Evolutionary conservation across 2,888 invertebrate species (phyloP).

Genomic region (Pachymerium ferrugineum): DNA sequence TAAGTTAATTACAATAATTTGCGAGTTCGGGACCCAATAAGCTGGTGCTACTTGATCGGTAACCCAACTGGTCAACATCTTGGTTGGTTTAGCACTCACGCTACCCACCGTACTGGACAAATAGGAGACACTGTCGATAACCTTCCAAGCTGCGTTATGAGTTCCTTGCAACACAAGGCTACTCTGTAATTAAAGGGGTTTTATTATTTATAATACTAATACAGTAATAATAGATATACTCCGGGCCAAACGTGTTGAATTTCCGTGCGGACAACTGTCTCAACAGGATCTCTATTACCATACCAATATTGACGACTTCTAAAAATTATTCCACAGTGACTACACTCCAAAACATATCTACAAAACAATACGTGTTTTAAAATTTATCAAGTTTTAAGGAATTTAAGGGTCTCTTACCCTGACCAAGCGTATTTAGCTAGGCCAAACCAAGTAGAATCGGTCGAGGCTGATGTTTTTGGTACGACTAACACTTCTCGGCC

Average conservation of each 20-base stretch:
- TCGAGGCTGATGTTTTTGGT: conserved; percentile 51
- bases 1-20: conserved; percentile 58
- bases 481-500: conserved; percentile 59
- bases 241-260: conserved; percentile 63
- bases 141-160: conserved; percentile 59
- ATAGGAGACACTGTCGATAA: conserved; percentile 60
- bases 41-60: conserved; percentile 70
- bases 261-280: conserved; percentile 60
- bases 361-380: too few species aligned
- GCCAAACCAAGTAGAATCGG: conserved; percentile 60
- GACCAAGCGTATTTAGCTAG: conserved; percentile 71
- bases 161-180: conserved; percentile 45
- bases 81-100: conserved; percentile 66
- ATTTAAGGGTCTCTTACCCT: conserved; percentile 52
- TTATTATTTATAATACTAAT: neutral
- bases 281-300: conserved; percentile 68
- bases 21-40: conserved; percentile 72
- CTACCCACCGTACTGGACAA: conserved; percentile 59
- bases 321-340: conserved; percentile 65
- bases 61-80: conserved; percentile 63
- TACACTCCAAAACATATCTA: conserved; percentile 65
- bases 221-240: conserved; percentile 43
- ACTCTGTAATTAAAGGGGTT: conserved; percentile 39
- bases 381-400: neutral
- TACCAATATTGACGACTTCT: conserved; percentile 73